Percentiles rank a stretch among this genome's conserved stretches.
These are phyloP conservation scores for Tragelaphus strepsiceros DNA, from an alignment of 2,113 vertebrate species.

Conservation along the genomic window DNA sequence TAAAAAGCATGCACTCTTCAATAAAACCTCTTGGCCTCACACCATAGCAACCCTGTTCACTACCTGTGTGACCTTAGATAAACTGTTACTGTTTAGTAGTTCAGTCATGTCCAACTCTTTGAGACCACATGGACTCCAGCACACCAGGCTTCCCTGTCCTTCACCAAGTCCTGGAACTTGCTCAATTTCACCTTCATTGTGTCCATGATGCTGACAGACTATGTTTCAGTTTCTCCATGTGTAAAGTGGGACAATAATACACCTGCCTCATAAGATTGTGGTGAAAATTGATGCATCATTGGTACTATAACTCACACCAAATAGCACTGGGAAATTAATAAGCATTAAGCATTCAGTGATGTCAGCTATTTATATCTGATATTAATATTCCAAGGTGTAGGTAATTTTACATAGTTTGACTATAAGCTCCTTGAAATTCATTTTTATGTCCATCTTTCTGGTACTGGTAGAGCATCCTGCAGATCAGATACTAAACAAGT, in stretches of 20 bases:
- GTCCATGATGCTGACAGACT: background rate
- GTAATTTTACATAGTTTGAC: background rate
- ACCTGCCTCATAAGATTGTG: background rate
- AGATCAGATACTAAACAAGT: background rate
- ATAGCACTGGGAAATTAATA: background rate
- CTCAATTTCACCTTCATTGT: background rate
- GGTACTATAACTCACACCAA: background rate
- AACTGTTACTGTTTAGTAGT: background rate
- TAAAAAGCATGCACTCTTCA: background rate
- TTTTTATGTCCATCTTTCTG: background rate
- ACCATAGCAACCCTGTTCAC: background rate
- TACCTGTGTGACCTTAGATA: background rate
- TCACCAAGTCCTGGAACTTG: background rate
- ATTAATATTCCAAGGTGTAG: background rate
- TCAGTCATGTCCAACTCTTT: background rate
- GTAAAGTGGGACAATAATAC: background rate
- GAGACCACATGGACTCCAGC: background rate
- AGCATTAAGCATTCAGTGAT: background rate
- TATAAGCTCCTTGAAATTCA: background rate
- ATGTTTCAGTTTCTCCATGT: background rate
- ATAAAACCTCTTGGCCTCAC: background rate
- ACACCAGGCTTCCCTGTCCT: background rate
- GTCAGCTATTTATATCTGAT: background rate
- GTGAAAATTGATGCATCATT: background rate
- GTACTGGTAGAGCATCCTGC: background rate